These are phyloP conservation scores for Coenonympha arcania DNA, from an alignment of 2,888 invertebrate genomes.

Conservation along the genomic window DNA sequence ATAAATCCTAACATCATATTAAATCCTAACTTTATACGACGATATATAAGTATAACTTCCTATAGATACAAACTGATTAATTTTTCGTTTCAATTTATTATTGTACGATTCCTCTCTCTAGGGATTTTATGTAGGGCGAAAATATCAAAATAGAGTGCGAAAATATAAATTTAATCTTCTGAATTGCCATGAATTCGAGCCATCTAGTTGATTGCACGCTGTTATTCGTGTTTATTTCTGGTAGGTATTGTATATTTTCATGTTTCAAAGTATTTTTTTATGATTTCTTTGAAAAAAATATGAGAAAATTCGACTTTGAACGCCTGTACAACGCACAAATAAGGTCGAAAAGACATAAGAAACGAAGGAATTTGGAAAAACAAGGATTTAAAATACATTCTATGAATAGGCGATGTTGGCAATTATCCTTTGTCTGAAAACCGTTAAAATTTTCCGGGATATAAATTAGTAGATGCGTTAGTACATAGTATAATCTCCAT, in stretches of 20 bases:
- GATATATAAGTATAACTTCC: not conserved
- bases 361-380: no score
- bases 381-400: no score
- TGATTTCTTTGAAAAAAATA: no score
- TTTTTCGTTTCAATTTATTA: not conserved
- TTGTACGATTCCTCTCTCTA: not conserved
- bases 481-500: no score
- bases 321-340: no score
- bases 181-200: not conserved
- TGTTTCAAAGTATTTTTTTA: no score
- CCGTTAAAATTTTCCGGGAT: no score
- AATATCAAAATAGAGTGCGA: not conserved
- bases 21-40: not conserved
- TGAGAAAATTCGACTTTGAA: no score
- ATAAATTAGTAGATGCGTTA: no score
- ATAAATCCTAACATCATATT: not conserved
- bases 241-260: not conserved
- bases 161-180: slow-evolving; percentile 2
- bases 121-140: not conserved
- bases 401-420: no score
- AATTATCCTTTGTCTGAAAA: no score
- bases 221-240: not conserved
- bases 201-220: slow-evolving; percentile 1
- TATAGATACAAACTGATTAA: not conserved
- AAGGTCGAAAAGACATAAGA: no score